phyloP scores from a whole-genome alignment of 2,888 invertebrate species.

The Aplocera efformata region DNA sequence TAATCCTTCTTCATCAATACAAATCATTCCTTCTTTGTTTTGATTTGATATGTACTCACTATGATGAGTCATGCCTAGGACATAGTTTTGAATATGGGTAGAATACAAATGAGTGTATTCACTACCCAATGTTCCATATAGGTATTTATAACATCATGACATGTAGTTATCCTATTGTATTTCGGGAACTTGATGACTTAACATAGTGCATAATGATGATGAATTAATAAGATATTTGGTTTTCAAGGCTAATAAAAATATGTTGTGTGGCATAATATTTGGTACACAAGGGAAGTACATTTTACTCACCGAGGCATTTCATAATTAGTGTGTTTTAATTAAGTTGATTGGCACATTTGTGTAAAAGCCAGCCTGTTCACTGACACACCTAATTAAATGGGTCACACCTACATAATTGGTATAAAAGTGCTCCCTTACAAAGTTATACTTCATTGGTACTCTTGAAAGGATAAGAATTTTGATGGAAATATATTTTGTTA shows the following conservation, averaged over 20 bases:
- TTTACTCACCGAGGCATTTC: slow-evolving; percentile 1
- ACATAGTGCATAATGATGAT: too few relatives aligned
- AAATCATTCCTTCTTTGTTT: slow-evolving; percentile 6
- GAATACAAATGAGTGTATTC: slow-evolving; percentile 15
- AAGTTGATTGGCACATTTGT: slow-evolving; percentile 32
- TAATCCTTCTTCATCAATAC: background rate
- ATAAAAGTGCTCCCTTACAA: slow-evolving; percentile 34
- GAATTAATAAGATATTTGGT: too few relatives aligned
- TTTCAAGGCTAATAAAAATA: background rate
- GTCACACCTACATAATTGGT: slow-evolving; percentile 35
- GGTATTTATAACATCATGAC: background rate
- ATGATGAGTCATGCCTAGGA: slow-evolving; percentile 12
- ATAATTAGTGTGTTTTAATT: slow-evolving; percentile 29
- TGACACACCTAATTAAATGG: slow-evolving; percentile 24
- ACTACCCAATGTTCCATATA: background rate
- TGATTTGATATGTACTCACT: background rate
- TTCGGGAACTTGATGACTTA: too few relatives aligned
- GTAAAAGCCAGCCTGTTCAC: slow-evolving; percentile 31
- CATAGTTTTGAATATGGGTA: slow-evolving; percentile 3
- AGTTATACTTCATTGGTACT: slow-evolving; percentile 27
- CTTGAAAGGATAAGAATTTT: slow-evolving; percentile 17
- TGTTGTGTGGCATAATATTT: background rate
- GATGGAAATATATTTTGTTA: slow-evolving; percentile 4
- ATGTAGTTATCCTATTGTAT: slow-evolving; percentile 1
- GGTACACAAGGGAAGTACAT: slow-evolving; percentile 4